Percentiles rank a stretch among this genome's conserved stretches.
Evolutionary conservation across 2,888 invertebrate species (phyloP).

Genomic region (Volucella inflata): DNA sequence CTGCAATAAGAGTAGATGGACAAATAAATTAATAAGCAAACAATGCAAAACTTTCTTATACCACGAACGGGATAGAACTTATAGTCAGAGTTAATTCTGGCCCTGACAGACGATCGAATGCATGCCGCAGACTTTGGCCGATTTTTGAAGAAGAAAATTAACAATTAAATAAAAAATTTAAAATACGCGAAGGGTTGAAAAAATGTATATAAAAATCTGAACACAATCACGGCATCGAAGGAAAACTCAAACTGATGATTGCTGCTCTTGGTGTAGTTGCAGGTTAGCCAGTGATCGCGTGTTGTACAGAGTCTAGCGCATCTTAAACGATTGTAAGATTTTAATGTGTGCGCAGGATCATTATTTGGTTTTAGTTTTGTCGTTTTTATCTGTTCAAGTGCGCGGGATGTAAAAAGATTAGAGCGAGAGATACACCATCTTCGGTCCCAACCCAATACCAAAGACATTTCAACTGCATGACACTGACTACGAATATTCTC

Average conservation of each 20-base stretch:
- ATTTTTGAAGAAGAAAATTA: neutral
- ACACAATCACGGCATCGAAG: constrained; percentile 24
- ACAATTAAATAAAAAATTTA: too few relatives aligned
- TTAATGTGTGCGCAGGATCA: constrained; percentile 70
- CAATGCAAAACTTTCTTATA: constrained; percentile 37
- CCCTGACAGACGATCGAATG: neutral
- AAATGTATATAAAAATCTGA: constrained; percentile 11
- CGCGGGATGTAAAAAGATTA: constrained; percentile 56
- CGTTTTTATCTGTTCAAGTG: constrained; percentile 32
- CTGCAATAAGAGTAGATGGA: constrained; percentile 32
- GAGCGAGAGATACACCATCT: constrained; percentile 48
- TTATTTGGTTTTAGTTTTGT: constrained; percentile 32
- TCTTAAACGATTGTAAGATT: constrained; percentile 33
- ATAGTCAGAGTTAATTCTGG: neutral
- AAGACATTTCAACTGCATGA: constrained; percentile 57
- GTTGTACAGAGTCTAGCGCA: constrained; percentile 13
- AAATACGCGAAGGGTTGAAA: constrained; percentile 12
- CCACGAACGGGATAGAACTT: neutral
- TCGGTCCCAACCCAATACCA: constrained; percentile 10
- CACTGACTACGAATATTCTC: constrained; percentile 20
- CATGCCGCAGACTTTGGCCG: constrained; percentile 16
- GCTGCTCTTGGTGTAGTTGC: too few relatives aligned
- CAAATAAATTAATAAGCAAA: constrained; percentile 43
- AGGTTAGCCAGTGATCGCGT: constrained; percentile 39
- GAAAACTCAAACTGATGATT: constrained; percentile 54